Evolutionary conservation across 2,797 vertebrate genomes (phyloP), one percentile per base, ranked within the genome.

Genomic region (Syndactyla subalaris): DNA sequence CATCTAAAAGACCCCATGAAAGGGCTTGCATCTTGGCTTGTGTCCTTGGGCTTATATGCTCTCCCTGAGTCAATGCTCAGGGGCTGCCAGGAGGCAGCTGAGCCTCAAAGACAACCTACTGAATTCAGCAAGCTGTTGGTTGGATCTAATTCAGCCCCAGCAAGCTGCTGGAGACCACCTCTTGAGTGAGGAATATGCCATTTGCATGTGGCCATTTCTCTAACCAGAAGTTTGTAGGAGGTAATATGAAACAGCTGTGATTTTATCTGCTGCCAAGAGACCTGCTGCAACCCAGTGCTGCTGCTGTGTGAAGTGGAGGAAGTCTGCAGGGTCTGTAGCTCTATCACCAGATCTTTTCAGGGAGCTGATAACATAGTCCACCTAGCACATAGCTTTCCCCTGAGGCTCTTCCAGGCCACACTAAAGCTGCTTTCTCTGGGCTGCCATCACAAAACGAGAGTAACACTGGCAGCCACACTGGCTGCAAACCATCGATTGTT

Each of bases 131-230:
- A 91, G 87, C 85, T 91, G 80, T 83, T 61, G 80, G 32, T 46
- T 95, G 91, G 84, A 89, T 68, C 46, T 75, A 49, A 85, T 89
- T 96, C 87, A 95, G 81, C 29, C 73, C 51, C 66, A 76, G 75
- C 54, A 85, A 95, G 89, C 83, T 71, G 70, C 19, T 5, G 72
- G 61, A 85, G 70, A 61, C n/a, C 23, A 58, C 67, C 49, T 94
- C 51, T 54, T 57, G 67, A 70, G 78, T 57, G 70, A 72, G 49
- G 84, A 79, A 71, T 82, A 91, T 79, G 51, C 63, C 59, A 39
- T 89, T 85, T 93, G 63, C 46, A 51, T 49, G 54, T 41, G 66
- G 63, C 74, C 59, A n/a, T 87, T 94, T 91, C 68, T 90, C 82
- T 85, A 77, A 85, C 27, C 73, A 77, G 49, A 65, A 83, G 62